Evolutionary conservation across 2,113 vertebrate species (phyloP).

Genomic region (Scartelaos histophorus): DNA sequence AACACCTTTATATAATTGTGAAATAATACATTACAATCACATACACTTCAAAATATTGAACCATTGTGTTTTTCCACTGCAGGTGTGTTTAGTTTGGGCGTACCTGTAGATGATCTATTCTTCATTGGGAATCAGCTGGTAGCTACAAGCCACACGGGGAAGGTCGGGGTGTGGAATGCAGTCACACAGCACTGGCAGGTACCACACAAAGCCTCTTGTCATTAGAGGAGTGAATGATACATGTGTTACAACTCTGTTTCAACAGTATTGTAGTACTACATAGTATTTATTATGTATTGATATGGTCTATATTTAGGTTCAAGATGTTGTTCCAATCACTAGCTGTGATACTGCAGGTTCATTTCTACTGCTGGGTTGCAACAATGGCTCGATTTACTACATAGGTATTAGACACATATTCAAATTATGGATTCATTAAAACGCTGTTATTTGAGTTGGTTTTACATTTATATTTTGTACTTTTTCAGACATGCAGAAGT

Average conservation of each 20-base stretch:
- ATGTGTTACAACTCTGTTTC: not conserved
- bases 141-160: constrained; percentile 96
- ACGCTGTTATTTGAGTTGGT: not conserved
- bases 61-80: constrained; percentile 3
- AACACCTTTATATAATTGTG: not conserved
- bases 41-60: not conserved
- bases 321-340: constrained; percentile 94
- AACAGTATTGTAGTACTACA: not conserved
- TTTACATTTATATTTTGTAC: not conserved
- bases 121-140: constrained; percentile 98
- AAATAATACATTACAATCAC: not conserved
- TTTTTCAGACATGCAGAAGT: constrained; percentile 94
- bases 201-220: not conserved
- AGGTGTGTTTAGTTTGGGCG: constrained; percentile 96
- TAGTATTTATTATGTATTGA: not conserved
- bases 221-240: not conserved
- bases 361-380: constrained; percentile 93
- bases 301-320: constrained; percentile 79
- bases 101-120: constrained; percentile 96
- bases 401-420: constrained; percentile 82
- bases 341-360: constrained; percentile 97
- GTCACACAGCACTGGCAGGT: constrained; percentile 99
- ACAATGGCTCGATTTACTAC: constrained; percentile 97
- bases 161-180: constrained; percentile 97
- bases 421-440: not conserved